phyloP scores from a whole-genome alignment of 2,113 vertebrate genomes.

The Thalassarche chlororhynchos region DNA sequence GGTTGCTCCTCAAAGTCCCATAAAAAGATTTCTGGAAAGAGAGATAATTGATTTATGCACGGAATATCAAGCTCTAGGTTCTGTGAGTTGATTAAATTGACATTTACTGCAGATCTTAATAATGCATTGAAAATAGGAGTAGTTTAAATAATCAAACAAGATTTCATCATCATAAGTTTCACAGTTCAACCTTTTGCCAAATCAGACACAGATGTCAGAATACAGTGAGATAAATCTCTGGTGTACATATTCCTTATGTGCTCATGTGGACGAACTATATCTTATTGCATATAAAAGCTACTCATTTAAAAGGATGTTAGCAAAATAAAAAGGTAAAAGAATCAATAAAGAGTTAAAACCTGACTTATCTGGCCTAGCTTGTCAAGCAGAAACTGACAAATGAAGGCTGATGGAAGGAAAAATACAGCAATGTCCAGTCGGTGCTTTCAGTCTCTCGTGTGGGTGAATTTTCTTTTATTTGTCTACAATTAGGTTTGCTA shows the following conservation, averaged over 20 bases:
- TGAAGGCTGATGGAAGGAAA: conserved; percentile 61
- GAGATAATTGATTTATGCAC: neutral
- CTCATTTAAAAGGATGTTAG: conserved; percentile 11
- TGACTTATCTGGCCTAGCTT: conserved; percentile 15
- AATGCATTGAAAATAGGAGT: neutral
- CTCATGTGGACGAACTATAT: neutral
- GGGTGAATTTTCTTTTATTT: conserved; percentile 71
- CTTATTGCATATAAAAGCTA: neutral
- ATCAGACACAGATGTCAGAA: neutral
- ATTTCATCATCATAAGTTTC: neutral
- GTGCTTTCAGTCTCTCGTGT: conserved; percentile 43
- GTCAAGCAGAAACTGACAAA: conserved; percentile 56
- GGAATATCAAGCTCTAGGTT: neutral
- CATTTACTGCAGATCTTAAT: neutral
- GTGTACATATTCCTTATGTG: neutral
- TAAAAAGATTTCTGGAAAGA: neutral
- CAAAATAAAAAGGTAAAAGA: conserved; percentile 46
- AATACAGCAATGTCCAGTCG: neutral
- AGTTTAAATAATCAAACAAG: neutral
- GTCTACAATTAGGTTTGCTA: conserved; percentile 60
- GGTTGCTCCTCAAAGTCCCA: neutral
- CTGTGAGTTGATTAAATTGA: neutral
- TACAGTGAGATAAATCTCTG: neutral
- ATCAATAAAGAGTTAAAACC: conserved; percentile 31
- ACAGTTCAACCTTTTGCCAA: neutral